Conservation (phyloP, 2,888 invertebrate species). For the Allygus modestus region DNA sequence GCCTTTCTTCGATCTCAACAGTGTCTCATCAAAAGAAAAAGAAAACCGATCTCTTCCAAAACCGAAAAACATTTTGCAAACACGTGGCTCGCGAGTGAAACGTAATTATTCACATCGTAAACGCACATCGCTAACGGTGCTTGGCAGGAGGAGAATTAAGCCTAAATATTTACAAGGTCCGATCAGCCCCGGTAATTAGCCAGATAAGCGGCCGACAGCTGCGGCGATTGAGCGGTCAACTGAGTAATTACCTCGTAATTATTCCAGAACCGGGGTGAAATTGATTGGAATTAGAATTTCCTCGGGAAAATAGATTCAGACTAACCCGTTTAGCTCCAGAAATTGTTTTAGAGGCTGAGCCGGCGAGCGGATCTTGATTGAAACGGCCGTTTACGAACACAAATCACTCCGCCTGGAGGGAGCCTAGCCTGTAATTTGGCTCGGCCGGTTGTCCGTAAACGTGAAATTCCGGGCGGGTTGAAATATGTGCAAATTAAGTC, state of each 20-base stretch:
- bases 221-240: slow-evolving; percentile 44
- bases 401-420: slow-evolving; percentile 33
- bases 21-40: too few species aligned
- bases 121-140: slow-evolving; percentile 4
- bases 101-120: too few species aligned
- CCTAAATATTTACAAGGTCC: slow-evolving; percentile 50
- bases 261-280: slow-evolving; percentile 28
- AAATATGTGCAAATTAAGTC: slow-evolving; percentile 55
- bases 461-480: slow-evolving; percentile 43
- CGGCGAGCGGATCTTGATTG: slow-evolving; percentile 40
- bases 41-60: too few species aligned
- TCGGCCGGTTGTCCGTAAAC: slow-evolving; percentile 41
- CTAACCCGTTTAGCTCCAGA: slow-evolving; percentile 36
- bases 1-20: too few species aligned
- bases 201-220: slow-evolving; percentile 18
- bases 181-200: slow-evolving; percentile 21
- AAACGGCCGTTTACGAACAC: slow-evolving; percentile 46
- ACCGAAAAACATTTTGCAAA: too few species aligned
- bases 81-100: too few species aligned
- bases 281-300: slow-evolving; percentile 55
- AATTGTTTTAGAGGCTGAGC: slow-evolving; percentile 45
- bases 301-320: slow-evolving; percentile 49
- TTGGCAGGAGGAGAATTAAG: not conserved
- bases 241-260: slow-evolving; percentile 34
- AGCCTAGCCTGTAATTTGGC: slow-evolving; percentile 22